Evolutionary conservation across 2,888 invertebrate species (phyloP).

Genomic region (Erebia aethiops): DNA sequence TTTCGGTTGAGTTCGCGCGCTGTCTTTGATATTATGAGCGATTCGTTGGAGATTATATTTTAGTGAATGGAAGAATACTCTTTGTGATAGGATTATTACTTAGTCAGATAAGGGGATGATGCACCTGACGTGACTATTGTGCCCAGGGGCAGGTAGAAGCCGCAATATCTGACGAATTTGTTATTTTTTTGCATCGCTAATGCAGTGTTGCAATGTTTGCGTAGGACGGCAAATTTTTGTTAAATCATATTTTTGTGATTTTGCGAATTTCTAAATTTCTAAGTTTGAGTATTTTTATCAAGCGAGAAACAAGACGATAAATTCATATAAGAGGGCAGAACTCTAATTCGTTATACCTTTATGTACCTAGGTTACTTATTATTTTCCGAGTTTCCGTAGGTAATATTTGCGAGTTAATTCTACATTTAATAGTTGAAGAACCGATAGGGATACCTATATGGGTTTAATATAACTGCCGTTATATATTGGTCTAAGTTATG

Average conservation of each 20-base stretch:
- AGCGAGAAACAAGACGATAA: too few species aligned
- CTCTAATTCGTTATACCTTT: too few species aligned
- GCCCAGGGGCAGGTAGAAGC: conserved; percentile 58
- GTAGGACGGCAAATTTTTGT: conserved; percentile 49
- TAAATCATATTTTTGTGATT: background rate
- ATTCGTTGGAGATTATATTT: conserved; percentile 70
- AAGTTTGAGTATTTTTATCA: too few species aligned
- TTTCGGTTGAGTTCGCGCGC: conserved; percentile 57
- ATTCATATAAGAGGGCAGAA: too few species aligned
- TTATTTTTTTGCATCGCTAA: conserved; percentile 45
- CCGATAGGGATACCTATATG: too few species aligned
- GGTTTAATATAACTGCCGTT: too few species aligned
- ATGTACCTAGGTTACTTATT: too few species aligned
- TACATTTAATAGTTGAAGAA: too few species aligned
- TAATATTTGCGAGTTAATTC: too few species aligned
- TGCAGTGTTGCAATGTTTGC: conserved; percentile 64
- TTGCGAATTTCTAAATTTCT: background rate
- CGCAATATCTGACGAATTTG: conserved; percentile 53
- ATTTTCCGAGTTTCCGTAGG: too few species aligned
- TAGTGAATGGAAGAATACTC: conserved; percentile 69
- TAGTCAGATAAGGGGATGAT: conserved; percentile 71
- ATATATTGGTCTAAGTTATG: too few species aligned
- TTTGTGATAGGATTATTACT: conserved; percentile 60
- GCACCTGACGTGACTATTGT: conserved; percentile 74
- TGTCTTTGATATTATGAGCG: conserved; percentile 53